Percentiles rank a stretch among this genome's conserved stretches.
phyloP scores from a whole-genome alignment of 2,113 vertebrate species.

The Emydocephalus ijimae region DNA sequence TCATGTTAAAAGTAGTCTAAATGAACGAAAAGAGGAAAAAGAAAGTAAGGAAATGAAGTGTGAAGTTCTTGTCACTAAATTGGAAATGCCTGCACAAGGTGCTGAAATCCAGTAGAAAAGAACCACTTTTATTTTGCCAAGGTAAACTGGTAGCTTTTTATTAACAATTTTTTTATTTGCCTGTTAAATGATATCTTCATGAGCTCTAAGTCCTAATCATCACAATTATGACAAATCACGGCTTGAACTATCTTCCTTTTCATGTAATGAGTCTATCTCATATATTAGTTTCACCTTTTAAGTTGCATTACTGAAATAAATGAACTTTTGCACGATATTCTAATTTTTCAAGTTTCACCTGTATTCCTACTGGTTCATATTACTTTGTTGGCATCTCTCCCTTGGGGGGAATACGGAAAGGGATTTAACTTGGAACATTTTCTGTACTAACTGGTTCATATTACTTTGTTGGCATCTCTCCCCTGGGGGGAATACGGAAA shows the following conservation, averaged over 20 bases:
- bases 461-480: neutral
- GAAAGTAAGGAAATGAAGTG: slow-evolving; percentile 62
- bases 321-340: no score
- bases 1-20: slow-evolving; percentile 40
- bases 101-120: slow-evolving; percentile 41
- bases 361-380: neutral
- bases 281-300: no score
- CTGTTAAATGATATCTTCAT: neutral
- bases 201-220: no score
- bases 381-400: neutral
- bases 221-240: no score
- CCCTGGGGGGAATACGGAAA: neutral
- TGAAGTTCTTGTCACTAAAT: slow-evolving; percentile 46
- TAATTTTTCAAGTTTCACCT: no score
- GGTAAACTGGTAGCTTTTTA: slow-evolving; percentile 51
- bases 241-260: no score
- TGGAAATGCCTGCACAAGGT: slow-evolving; percentile 31
- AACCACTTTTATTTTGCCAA: slow-evolving; percentile 45
- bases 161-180: slow-evolving; percentile 48
- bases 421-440: no score
- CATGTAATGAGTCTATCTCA: no score
- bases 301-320: no score
- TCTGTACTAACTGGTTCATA: neutral
- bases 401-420: neutral
- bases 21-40: slow-evolving; percentile 40